Percentiles rank a stretch among this genome's conserved stretches.
phyloP scores from a whole-genome alignment of 2,797 vertebrate species.

The Trematomus bernacchii region DNA sequence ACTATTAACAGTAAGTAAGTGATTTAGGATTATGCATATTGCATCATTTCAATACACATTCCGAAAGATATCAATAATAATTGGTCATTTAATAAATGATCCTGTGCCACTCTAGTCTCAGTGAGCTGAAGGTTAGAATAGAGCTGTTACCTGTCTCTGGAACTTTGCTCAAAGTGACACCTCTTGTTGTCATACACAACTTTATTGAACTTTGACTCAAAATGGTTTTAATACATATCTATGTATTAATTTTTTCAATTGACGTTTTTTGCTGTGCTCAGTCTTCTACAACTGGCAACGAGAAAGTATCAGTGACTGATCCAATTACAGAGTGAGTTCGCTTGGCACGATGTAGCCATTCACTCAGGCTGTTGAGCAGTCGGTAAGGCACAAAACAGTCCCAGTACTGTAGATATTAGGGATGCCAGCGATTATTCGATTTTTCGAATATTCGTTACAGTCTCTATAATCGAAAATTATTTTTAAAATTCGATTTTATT shows the following conservation, averaged over 20 bases:
- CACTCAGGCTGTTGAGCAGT: conserved; percentile 14
- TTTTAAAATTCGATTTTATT: too few species aligned
- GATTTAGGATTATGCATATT: background rate
- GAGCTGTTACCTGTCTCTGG: background rate
- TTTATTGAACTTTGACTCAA: background rate
- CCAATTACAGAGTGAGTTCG: conserved; percentile 58
- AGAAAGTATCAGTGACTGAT: conserved; percentile 64
- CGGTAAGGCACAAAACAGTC: conserved; percentile 6
- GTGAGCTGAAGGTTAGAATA: background rate
- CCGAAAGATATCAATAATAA: background rate
- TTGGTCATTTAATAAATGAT: background rate
- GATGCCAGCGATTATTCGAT: too few species aligned
- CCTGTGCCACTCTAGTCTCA: background rate
- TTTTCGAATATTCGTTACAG: too few species aligned
- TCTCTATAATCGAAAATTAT: too few species aligned
- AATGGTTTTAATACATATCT: background rate
- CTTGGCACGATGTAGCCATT: conserved; percentile 38
- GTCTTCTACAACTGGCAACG: conserved; percentile 40
- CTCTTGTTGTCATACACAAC: background rate
- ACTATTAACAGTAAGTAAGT: background rate
- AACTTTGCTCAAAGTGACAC: background rate
- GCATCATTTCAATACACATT: background rate
- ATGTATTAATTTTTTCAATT: background rate
- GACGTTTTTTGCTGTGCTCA: conserved; percentile 4
- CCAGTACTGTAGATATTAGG: background rate